Evolutionary conservation across 2,888 invertebrate genomes (phyloP), one percentile per base, ranked within the genome.

Genomic region (Perithous albicinctus): DNA sequence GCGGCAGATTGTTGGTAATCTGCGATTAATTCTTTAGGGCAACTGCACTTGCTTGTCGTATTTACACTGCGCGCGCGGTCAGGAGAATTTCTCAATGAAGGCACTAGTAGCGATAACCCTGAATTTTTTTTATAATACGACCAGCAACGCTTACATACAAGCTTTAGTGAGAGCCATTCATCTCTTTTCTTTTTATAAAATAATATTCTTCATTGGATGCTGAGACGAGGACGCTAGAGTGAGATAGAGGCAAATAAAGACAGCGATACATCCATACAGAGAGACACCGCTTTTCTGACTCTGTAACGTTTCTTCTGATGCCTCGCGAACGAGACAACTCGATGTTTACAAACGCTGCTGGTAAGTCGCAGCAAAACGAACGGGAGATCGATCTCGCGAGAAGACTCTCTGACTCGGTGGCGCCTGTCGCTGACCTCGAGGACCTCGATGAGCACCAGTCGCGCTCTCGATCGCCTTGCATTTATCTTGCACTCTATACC

Each of bases 341-440:
- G 80, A 69, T 84, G 82, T 83, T 80, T 82, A 78, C 76, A 75
- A 79, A 76, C 38, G 64, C 32, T 41, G 54, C 43, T 32, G 56
- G 10, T 48, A 63, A 38, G 26, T 35, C n/a, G 15, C 64, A 41
- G 61, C 72, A 38, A 12, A 32, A 15, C 26, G 84, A 85, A 70
- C 61, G 76, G 18, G 80, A 84, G 86, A 87, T 88, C 85, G 85
- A 87, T 84, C 82, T 83, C 80, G 80, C 56, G 74, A 32, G 61
- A n/a, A n/a, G n/a, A 67, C 73, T 70, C 78, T 77, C 81, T 85
- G 85, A 70, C 86, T 82, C 78, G 72, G 78, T 86, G 88, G 88
- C 88, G 88, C 88, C 88, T 88, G 83, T 86, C 86, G 88, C 82
- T 85, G 87, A 88, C 88, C 88, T 82, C 85, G 77, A 80, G 80